Evolutionary conservation across 2,797 vertebrate genomes (phyloP).

Genomic region (Gastrophryne carolinensis): DNA sequence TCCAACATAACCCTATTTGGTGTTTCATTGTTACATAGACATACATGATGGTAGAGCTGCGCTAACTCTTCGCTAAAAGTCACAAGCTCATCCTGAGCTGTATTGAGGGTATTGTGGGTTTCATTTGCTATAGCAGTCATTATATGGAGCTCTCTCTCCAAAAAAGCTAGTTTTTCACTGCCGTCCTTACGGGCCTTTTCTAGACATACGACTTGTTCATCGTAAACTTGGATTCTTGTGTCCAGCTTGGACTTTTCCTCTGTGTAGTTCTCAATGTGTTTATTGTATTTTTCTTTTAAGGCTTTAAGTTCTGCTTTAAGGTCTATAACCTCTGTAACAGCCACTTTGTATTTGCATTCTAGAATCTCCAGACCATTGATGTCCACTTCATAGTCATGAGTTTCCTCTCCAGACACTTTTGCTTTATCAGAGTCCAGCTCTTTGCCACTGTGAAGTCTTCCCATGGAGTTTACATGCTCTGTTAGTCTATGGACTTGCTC

Average conservation of each 20-base stretch:
- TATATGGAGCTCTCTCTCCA: conserved; percentile 87
- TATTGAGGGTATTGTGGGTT: conserved; percentile 87
- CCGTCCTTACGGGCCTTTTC: conserved; percentile 81
- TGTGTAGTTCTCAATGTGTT: conserved; percentile 84
- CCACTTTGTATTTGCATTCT: conserved; percentile 96
- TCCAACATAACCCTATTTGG: conserved; percentile 98
- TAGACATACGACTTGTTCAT: conserved; percentile 80
- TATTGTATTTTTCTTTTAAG: conserved; percentile 95
- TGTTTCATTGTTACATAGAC: conserved; percentile 96
- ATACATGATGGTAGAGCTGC: conserved; percentile 97
- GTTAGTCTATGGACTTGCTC: conserved; percentile 88
- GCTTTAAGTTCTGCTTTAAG: conserved; percentile 95
- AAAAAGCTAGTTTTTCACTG: conserved; percentile 75
- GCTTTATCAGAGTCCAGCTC: conserved; percentile 81
- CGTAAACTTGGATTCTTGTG: conserved; percentile 75
- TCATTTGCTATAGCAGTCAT: conserved; percentile 78
- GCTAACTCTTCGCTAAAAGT: conserved; percentile 96
- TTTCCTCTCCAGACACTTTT: conserved; percentile 69
- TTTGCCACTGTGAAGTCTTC: conserved; percentile 80
- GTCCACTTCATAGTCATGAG: conserved; percentile 80
- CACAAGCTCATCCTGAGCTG: conserved; percentile 94
- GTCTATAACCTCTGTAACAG: conserved; percentile 94
- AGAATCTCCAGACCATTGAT: conserved; percentile 90
- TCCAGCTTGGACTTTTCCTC: conserved; percentile 81
- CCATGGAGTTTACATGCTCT: conserved; percentile 81